Percentiles rank a stretch among this genome's conserved stretches.
Evolutionary conservation across 2,797 vertebrate genomes (phyloP).

Genomic region (Anisognathus igniventris): DNA sequence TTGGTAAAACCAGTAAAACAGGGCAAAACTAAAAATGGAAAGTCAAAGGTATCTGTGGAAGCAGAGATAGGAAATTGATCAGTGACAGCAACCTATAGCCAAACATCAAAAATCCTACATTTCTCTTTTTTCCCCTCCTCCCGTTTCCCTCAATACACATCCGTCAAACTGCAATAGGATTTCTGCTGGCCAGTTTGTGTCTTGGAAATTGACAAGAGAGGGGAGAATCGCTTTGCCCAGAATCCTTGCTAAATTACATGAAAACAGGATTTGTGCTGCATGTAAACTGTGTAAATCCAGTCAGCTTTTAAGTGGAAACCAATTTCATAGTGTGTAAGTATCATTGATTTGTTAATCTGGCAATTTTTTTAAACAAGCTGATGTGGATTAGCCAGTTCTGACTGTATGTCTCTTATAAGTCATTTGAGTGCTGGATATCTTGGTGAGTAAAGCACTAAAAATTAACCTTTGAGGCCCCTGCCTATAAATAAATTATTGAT

Average conservation of each 20-base stretch:
- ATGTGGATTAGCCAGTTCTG: slow-evolving; percentile 57
- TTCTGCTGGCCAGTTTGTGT: slow-evolving; percentile 34
- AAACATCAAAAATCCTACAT: not conserved
- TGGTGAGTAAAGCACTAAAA: slow-evolving; percentile 20
- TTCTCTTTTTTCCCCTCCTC: not conserved
- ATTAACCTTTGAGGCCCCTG: slow-evolving; percentile 38
- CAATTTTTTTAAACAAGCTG: slow-evolving; percentile 46
- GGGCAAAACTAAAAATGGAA: not conserved
- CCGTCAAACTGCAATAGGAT: slow-evolving; percentile 21
- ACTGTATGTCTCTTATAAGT: slow-evolving; percentile 7
- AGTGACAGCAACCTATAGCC: not conserved
- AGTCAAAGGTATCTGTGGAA: not conserved
- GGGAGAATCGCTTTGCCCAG: not conserved
- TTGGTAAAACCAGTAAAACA: not conserved
- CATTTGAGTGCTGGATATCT: not conserved
- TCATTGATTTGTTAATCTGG: slow-evolving; percentile 70
- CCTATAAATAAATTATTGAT: slow-evolving; percentile 50
- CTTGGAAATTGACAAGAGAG: slow-evolving; percentile 1
- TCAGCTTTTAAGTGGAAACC: slow-evolving; percentile 58
- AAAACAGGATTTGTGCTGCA: slow-evolving; percentile 45
- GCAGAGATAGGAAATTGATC: not conserved
- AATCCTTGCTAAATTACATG: slow-evolving; percentile 44
- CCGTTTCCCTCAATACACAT: not conserved
- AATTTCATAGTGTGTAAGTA: slow-evolving; percentile 60
- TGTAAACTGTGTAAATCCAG: slow-evolving; percentile 52